Evolutionary conservation across 2,888 invertebrate species (phyloP).

Genomic region (Nysson spinosus): DNA sequence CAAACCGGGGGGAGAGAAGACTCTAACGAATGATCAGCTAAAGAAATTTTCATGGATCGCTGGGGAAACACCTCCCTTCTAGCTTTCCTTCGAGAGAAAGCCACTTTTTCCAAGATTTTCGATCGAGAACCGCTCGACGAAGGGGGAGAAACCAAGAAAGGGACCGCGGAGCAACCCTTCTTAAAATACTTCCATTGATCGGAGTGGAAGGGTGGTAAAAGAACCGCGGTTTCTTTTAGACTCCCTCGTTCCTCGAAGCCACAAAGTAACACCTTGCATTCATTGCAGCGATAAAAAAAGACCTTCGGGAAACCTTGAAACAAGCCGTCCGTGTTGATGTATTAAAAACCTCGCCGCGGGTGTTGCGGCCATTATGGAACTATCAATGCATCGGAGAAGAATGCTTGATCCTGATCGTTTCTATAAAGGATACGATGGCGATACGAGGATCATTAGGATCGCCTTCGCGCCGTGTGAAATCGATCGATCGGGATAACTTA

Average conservation of each 20-base stretch:
- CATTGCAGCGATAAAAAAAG: conserved; percentile 47
- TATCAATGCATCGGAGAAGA: neutral
- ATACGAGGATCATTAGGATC: too few relatives aligned
- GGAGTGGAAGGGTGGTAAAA: conserved; percentile 13
- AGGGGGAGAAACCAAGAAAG: neutral
- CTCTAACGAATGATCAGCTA: conserved; percentile 43
- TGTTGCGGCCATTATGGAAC: conserved; percentile 51
- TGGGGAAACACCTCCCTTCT: neutral
- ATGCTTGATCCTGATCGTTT: too few relatives aligned
- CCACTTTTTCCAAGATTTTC: conserved; percentile 1
- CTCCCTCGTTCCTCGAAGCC: neutral
- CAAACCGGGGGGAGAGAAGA: conserved; percentile 14
- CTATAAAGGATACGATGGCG: too few relatives aligned
- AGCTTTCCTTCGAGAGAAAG: too few relatives aligned
- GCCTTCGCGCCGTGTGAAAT: conserved; percentile 26
- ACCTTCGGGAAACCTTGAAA: too few relatives aligned
- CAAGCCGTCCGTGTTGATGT: conserved; percentile 7
- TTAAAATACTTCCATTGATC: conserved; percentile 2
- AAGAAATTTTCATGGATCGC: conserved; percentile 24
- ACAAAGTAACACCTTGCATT: conserved; percentile 47
- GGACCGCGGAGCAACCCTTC: conserved; percentile 7
- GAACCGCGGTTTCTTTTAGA: conserved; percentile 10
- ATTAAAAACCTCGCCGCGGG: too few relatives aligned
- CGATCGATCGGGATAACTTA: conserved; percentile 31
- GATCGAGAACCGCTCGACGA: conserved; percentile 1